Evolutionary conservation across 2,888 invertebrate genomes (phyloP).

Genomic region (Frankliniella intonsa): DNA sequence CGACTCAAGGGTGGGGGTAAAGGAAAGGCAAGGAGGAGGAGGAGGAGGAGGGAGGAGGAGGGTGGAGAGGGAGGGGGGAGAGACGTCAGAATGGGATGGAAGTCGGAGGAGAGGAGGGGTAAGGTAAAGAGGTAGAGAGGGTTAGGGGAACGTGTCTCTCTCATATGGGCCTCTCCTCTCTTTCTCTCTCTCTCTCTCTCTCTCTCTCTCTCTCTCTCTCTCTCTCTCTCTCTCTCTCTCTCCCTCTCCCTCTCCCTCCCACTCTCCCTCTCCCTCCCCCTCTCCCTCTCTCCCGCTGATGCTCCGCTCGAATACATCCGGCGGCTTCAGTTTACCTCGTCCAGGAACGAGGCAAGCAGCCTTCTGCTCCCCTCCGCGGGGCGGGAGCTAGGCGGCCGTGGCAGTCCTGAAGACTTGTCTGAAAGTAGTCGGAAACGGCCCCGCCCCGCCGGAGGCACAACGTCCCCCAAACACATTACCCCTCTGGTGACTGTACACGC

Average conservation of each 20-base stretch:
- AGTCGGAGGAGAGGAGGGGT: not conserved
- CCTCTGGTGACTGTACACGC: not conserved
- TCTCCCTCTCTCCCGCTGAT: not conserved
- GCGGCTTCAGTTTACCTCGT: slow-evolving; percentile 12
- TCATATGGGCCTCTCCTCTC: not conserved
- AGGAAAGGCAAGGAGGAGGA: not conserved
- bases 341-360: not conserved
- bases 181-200: not conserved
- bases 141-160: not conserved
- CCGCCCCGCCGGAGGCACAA: not conserved
- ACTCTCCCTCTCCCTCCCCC: not conserved
- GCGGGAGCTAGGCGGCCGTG: not conserved
- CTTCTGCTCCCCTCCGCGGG: not conserved
- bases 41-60: not conserved
- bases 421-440: not conserved
- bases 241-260: not conserved
- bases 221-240: not conserved
- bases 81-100: slow-evolving; percentile 27
- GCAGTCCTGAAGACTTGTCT: not conserved
- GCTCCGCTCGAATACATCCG: not conserved
- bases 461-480: not conserved
- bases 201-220: not conserved
- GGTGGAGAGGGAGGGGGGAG: too few species aligned
- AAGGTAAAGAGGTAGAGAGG: not conserved
- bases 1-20: not conserved